Base-by-base conservation (phyloP, 2,888 invertebrate species). In the Hydrotaea diabolus region DNA sequence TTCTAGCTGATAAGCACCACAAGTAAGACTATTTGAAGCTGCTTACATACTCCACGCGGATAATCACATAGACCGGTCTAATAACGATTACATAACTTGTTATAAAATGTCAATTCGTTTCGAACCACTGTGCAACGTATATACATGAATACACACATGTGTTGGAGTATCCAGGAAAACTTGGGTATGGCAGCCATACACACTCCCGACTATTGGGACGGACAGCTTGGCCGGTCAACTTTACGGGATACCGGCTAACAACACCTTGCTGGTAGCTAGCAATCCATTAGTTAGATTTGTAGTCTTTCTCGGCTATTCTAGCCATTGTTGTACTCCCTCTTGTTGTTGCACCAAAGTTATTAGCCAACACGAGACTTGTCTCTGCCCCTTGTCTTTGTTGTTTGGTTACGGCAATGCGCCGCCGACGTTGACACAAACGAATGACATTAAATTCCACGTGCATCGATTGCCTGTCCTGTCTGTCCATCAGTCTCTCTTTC, bases 371-470 rank as follows among this genome's bases (percentile, higher is more conserved):
- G 82, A 79, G 82, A 85, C 85, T 82, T 77, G 79, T 77, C 79
- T 53, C 66, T 46, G 17, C 19, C 19, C 21, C 46, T 31, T 73
- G 36, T 55, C 46, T 39, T 46, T 62, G n/a, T 74, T 43, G 39
- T 69, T 49, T 36, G 77, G 72, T 13, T 26, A 53, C n/a, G 46
- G 21, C 66, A 72, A 77, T 77, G 53, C 77, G 79, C 85, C 83
- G 77, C 82, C 83, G 74, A 76, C 73, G 69, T 77, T 81, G 83
- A 83, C 85, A 78, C 81, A 86, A 85, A 83, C 81, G 83, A 82
- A 83, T 82, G 82, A 83, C 86, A 86, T 78, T 57, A 72, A 86
- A 85, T 80, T 86, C 85, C 82, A 86, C 86, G 83, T 85, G 85
- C 83, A 84, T 75, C 72, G 80, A 81, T 84, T 78, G 78, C 73